A percentile compares a stretch with the other conserved stretches of the same genome.
Evolutionary conservation across 2,888 invertebrate species (phyloP).

Genomic region (Marasmarcha lunaedactyla): DNA sequence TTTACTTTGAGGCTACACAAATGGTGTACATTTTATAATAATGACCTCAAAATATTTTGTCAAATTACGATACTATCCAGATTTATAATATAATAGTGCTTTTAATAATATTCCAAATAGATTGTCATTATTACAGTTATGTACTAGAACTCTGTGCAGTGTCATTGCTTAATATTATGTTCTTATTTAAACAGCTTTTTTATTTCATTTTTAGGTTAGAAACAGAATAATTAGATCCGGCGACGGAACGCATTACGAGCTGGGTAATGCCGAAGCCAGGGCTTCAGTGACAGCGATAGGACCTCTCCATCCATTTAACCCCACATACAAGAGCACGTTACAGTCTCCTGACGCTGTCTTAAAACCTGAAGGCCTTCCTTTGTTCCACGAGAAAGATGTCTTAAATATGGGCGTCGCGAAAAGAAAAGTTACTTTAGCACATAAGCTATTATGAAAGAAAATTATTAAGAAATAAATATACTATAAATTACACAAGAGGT

Average conservation of each 20-base stretch:
- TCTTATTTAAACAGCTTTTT: too few relatives aligned
- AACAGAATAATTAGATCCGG: slow-evolving; percentile 73
- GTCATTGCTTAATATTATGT: too few relatives aligned
- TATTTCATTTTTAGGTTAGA: slow-evolving; percentile 48
- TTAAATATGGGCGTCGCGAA: slow-evolving; percentile 18
- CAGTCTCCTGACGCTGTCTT: slow-evolving; percentile 31
- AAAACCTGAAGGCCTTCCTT: slow-evolving; percentile 37
- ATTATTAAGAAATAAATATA: too few relatives aligned
- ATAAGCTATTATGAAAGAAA: slow-evolving; percentile 4
- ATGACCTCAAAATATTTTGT: too few relatives aligned
- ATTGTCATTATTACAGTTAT: too few relatives aligned
- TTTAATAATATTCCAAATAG: too few relatives aligned
- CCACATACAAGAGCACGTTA: slow-evolving; percentile 36
- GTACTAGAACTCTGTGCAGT: too few relatives aligned
- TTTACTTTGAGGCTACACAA: too few relatives aligned
- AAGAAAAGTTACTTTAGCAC: slow-evolving; percentile 11
- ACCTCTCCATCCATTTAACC: slow-evolving; percentile 49
- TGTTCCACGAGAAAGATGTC: slow-evolving; percentile 42
- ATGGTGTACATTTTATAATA: too few relatives aligned
- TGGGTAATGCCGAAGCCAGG: slow-evolving; percentile 45
- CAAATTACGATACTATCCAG: too few relatives aligned
- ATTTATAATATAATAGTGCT: too few relatives aligned
- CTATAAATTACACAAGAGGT: too few relatives aligned
- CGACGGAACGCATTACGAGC: slow-evolving; percentile 72
- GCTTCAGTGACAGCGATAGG: slow-evolving; percentile 36